phyloP scores from a whole-genome alignment of 2,797 vertebrate species.

The Fistularia tabacaria region DNA sequence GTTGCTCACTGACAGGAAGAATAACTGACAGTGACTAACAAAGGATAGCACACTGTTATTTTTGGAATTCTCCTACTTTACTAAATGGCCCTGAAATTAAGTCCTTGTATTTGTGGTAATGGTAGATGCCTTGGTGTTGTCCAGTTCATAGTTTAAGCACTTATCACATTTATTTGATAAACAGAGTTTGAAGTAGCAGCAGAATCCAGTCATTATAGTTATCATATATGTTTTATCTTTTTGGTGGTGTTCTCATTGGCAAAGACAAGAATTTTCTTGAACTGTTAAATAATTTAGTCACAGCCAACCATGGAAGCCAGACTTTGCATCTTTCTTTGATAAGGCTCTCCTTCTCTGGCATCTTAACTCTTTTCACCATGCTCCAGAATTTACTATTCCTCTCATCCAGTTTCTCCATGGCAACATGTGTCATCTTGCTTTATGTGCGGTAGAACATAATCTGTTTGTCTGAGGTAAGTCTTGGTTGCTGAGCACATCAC shows the following conservation, averaged over 20 bases:
- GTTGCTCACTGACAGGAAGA: constrained; percentile 38
- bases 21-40: constrained; percentile 45
- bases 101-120: background rate
- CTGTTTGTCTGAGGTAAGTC: constrained; percentile 64
- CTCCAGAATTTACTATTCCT: constrained; percentile 46
- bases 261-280: constrained; percentile 34
- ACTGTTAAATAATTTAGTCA: constrained; percentile 54
- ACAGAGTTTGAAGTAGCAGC: constrained; percentile 14
- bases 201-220: constrained; percentile 8
- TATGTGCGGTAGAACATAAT: constrained; percentile 57
- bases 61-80: constrained; percentile 41
- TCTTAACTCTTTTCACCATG: constrained; percentile 8
- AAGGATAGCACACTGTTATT: constrained; percentile 41
- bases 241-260: constrained; percentile 17
- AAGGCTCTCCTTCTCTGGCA: constrained; percentile 26
- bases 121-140: constrained; percentile 1
- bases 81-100: constrained; percentile 20
- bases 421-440: constrained; percentile 60
- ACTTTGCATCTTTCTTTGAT: constrained; percentile 43
- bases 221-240: constrained; percentile 30
- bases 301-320: constrained; percentile 26
- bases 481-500: constrained; percentile 45
- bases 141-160: constrained; percentile 14
- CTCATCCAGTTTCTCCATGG: constrained; percentile 65
- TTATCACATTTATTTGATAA: constrained; percentile 13